A percentile compares a stretch with the other conserved stretches of the same genome.
Evolutionary conservation across 2,113 vertebrate species (phyloP).

Genomic region (Tragulus kanchil): DNA sequence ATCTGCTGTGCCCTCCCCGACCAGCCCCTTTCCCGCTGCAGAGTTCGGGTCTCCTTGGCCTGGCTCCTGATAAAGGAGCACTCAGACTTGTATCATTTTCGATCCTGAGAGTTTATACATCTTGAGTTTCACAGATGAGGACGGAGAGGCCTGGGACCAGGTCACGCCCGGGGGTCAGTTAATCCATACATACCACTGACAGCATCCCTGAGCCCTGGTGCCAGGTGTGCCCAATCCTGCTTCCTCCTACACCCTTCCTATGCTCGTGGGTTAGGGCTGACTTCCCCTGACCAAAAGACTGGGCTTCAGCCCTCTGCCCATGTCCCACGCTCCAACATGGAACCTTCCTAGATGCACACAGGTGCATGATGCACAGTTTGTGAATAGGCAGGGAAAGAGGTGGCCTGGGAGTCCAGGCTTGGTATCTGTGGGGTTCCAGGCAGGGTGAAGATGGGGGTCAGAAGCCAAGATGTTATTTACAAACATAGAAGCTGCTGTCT

Average conservation of each 20-base stretch:
- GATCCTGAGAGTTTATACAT: background rate
- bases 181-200: background rate
- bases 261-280: background rate
- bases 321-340: accelerated
- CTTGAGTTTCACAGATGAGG: background rate
- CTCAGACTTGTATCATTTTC: background rate
- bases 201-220: background rate
- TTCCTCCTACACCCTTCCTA: background rate
- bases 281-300: background rate
- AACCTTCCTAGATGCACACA: background rate
- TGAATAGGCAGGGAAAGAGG: background rate
- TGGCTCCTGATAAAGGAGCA: background rate
- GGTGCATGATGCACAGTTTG: background rate
- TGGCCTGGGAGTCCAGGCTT: background rate
- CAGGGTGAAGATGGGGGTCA: background rate
- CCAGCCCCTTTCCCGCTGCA: background rate
- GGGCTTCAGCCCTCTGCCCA: accelerated
- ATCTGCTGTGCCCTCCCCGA: background rate
- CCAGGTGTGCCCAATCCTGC: background rate
- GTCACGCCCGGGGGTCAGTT: background rate
- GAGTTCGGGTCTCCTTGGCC: background rate
- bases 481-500: background rate
- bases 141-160: background rate
- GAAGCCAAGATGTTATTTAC: background rate
- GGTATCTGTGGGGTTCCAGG: background rate